Evolutionary conservation across 2,797 vertebrate species (phyloP), one percentile per base, ranked within the genome.

Genomic region (Aeoliscus strigatus): DNA sequence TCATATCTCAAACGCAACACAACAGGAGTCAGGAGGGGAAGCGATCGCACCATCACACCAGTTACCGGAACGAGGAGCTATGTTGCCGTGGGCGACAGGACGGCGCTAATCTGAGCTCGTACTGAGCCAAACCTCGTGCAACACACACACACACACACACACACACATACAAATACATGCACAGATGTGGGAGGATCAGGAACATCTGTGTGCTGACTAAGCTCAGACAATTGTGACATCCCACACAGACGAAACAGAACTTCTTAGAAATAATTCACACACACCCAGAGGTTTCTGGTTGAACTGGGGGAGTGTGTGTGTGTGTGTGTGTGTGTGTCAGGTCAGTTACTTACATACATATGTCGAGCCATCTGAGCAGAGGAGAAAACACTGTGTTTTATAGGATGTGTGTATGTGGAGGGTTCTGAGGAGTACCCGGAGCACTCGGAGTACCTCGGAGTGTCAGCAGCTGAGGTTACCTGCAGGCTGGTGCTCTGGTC

Each of bases 401-500:
- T 26, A 41, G 12, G 4, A 16, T 8, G 9, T 23, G 6, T 6
- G 1, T 28, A 3, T 17, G 2, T 40, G 1, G 8, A 33, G 0
- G 12, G 1, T 35, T 30, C 8, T n/a, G n/a, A n/a, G n/a, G n/a
- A n/a, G n/a, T n/a, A n/a, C n/a, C n/a, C n/a, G n/a, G n/a, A n/a
- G n/a, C n/a, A n/a, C n/a, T n/a, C n/a, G n/a, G n/a, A n/a, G n/a
- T n/a, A n/a, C n/a, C n/a, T n/a, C n/a, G n/a, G n/a, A n/a, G n/a
- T n/a, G n/a, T n/a, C n/a, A n/a, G n/a, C n/a, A n/a, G 38, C 44
- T 18, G 10, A 38, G 32, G 42, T 78, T 87, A 98, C 96, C 96
- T 99, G 96, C 70, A 99, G 79, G 35, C 95, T 99, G 4, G 96
- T 97, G 79, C 96, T 99, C 87, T 99, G 96, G 81, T 99, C 96